phyloP scores from a whole-genome alignment of 2,888 invertebrate species.

The Archaeoteleia sp. region DNA sequence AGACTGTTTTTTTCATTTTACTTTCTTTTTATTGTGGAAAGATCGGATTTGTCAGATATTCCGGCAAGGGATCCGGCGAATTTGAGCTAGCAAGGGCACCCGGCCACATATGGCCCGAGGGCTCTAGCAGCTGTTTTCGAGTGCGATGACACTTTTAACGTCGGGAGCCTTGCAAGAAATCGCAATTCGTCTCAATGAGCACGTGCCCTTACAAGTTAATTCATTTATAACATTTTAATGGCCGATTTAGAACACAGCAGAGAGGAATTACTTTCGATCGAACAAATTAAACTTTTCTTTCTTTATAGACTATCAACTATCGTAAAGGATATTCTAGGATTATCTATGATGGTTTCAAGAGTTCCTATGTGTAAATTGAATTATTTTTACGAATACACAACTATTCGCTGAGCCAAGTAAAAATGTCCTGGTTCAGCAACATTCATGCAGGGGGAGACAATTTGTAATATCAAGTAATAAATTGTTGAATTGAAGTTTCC shows the following conservation, averaged over 20 bases:
- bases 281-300: background rate
- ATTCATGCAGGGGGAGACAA: too few species aligned
- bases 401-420: too few species aligned
- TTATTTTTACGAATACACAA: too few species aligned
- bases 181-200: conserved; percentile 57
- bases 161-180: conserved; percentile 53
- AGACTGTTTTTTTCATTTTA: conserved; percentile 38
- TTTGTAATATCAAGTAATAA: too few species aligned
- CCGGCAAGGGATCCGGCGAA: conserved; percentile 57
- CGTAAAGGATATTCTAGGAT: too few species aligned
- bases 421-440: too few species aligned
- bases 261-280: too few species aligned
- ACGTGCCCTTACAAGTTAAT: conserved; percentile 62
- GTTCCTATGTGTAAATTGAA: too few species aligned
- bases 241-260: conserved; percentile 16
- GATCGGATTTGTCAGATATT: conserved; percentile 68
- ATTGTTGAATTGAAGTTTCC: too few species aligned
- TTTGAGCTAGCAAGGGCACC: conserved; percentile 63
- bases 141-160: conserved; percentile 66
- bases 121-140: conserved; percentile 66
- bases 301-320: too few species aligned
- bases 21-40: conserved; percentile 56
- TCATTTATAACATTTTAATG: conserved; percentile 37
- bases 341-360: too few species aligned
- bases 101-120: conserved; percentile 61